These are phyloP conservation scores for Catagonus wagneri DNA, from an alignment of 2,113 vertebrate genomes.

Conservation along the genomic window DNA sequence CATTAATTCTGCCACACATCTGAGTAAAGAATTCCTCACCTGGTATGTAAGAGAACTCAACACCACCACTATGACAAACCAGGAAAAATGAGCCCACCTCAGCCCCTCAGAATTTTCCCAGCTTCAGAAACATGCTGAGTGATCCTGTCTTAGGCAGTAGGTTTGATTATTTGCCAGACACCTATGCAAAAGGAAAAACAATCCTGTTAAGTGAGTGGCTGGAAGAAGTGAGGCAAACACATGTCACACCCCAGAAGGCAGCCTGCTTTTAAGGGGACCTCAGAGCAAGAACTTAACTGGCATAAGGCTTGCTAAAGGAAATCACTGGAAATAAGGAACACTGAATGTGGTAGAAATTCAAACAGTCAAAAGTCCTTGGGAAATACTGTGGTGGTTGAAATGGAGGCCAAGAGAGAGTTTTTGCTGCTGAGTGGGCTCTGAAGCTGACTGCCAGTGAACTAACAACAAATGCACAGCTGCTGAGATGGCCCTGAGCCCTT, in stretches of 20 bases:
- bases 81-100: slow-evolving; percentile 96
- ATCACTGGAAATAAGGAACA: not conserved
- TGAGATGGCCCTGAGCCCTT: accelerated
- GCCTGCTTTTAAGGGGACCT: not conserved
- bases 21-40: slow-evolving; percentile 17
- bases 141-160: no score
- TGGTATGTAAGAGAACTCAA: slow-evolving; percentile 82
- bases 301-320: not conserved
- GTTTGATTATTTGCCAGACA: no score
- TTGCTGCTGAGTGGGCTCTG: not conserved
- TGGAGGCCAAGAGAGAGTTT: no score
- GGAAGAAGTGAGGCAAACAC: no score
- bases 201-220: no score
- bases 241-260: not conserved
- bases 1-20: slow-evolving; percentile 53
- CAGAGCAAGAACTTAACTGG: not conserved
- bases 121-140: slow-evolving; percentile 96
- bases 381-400: no score
- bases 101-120: slow-evolving; percentile 97
- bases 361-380: not conserved
- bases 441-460: not conserved
- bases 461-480: not conserved
- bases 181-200: no score
- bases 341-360: not conserved
- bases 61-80: slow-evolving; percentile 90